These are phyloP conservation scores for Pangasius larnaudii DNA, from an alignment of 2,797 vertebrate genomes.

Conservation along the genomic window DNA sequence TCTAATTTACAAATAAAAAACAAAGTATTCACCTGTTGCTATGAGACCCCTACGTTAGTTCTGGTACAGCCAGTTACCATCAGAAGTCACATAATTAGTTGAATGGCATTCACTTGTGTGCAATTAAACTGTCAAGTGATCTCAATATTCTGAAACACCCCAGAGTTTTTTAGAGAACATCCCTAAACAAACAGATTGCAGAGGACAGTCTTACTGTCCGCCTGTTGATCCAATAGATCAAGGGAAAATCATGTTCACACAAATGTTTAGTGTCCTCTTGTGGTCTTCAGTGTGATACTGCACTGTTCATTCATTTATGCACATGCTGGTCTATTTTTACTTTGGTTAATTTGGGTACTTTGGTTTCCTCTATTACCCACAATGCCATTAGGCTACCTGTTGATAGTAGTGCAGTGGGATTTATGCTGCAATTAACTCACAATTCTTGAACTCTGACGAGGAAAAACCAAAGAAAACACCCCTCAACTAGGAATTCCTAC, in stretches of 20 bases:
- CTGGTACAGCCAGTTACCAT: not conserved
- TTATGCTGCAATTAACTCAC: not conserved
- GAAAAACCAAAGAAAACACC: not conserved
- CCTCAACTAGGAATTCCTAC: not conserved
- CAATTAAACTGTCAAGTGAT: too few relatives aligned
- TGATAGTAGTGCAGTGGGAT: not conserved
- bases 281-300: not conserved
- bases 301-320: not conserved
- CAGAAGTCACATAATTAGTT: not conserved
- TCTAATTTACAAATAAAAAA: too few relatives aligned
- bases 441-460: not conserved
- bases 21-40: not conserved
- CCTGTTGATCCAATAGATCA: too few relatives aligned
- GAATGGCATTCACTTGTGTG: too few relatives aligned
- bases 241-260: not conserved
- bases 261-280: constrained; percentile 7
- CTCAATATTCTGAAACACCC: too few relatives aligned
- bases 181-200: too few relatives aligned
- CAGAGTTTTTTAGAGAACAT: too few relatives aligned
- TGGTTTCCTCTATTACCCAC: not conserved
- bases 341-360: not conserved
- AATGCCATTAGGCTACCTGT: not conserved
- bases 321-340: not conserved
- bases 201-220: too few relatives aligned
- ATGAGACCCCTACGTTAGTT: not conserved